These are phyloP conservation scores for Salarias fasciatus DNA, from an alignment of 2,797 vertebrate genomes.

Conservation along the genomic window DNA sequence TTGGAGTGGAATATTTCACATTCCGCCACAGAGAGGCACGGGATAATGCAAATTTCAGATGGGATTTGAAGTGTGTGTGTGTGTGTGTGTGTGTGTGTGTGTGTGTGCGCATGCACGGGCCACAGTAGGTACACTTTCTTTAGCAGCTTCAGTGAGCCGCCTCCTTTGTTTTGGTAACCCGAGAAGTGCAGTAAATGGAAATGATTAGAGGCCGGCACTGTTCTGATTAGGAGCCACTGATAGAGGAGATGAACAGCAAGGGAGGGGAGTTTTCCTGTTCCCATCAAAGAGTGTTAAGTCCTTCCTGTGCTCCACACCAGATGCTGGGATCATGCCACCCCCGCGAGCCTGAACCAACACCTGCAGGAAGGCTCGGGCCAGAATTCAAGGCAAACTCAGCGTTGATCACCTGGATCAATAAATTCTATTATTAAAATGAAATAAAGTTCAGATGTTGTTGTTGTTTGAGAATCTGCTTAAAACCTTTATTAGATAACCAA, in stretches of 20 bases:
- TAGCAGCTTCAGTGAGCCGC: conserved; percentile 30
- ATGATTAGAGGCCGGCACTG: conserved; percentile 47
- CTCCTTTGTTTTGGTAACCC: conserved; percentile 59
- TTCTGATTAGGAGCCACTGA: conserved; percentile 37
- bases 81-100: conserved; percentile 5
- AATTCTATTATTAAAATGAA: no score
- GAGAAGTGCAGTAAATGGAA: conserved; percentile 57
- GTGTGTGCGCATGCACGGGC: neutral
- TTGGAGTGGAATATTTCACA: conserved; percentile 62
- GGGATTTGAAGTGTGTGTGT: neutral
- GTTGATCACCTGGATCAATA: no score
- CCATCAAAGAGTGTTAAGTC: conserved; percentile 17
- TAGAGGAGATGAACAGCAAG: conserved; percentile 3
- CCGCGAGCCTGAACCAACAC: conserved; percentile 40
- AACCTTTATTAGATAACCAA: no score
- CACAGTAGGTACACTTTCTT: conserved; percentile 32
- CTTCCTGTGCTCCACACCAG: conserved; percentile 21
- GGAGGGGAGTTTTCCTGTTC: conserved; percentile 5
- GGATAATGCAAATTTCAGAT: conserved; percentile 50
- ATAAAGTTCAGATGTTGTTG: no score
- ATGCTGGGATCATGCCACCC: conserved; percentile 13
- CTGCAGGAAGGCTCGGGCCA: conserved; percentile 1
- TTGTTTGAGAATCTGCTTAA: no score
- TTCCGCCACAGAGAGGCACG: conserved; percentile 46
- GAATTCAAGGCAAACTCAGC: no score